Base-by-base conservation (phyloP, 2,888 invertebrate species). In the Diadegma fenestrale region DNA sequence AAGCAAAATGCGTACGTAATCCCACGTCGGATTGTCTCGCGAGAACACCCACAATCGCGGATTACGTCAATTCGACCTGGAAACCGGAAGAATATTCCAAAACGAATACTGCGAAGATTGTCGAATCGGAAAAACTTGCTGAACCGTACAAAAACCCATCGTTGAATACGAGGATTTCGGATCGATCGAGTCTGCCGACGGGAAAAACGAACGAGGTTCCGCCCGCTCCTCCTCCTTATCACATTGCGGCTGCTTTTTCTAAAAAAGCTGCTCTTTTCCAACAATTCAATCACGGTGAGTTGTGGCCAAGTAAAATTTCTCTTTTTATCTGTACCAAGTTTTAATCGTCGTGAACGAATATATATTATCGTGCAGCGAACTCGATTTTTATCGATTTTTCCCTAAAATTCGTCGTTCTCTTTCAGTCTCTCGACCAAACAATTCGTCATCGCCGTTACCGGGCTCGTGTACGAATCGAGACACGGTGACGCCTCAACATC, bases 241-340 rank as follows among this genome's bases (percentile, higher is more conserved):
- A 97, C 90, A 97, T 97, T 91, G 97, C 97, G 41, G 97, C 97
- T 33, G 96, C 96, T 3, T 97, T 96, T 91, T 97, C 97, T 17
- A 97, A 97, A 95, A 97, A 97, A 91, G 97, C 97, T 48, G 92
- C 92, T 0, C 90, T 93, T 22, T 93, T 93, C 43, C 93, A 93
- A 82, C 93, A 93, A 85, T 87, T 92, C 7, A 92, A 91, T 81
- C 91, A 83, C 14, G 80, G 83, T 86, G 45, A 85, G 66, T 58
- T n/a, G 4, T 14, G 26, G 26, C 12, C 26, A 14, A 54, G 2
- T 41, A 14, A 33, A 5, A 48, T 48, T 45, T 54, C 7, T 51
- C 2, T 19, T 2, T 7, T 41, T 19, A 12, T 33, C 17, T 30
- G 19, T 0, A 37, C 10, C 10, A 10, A 37, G 10, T 37, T 37